A percentile compares a stretch with the other conserved stretches of the same genome.
These are phyloP conservation scores for Drosophila takahashii DNA, from an alignment of 1,140 invertebrate genomes.

Conservation along the genomic window DNA sequence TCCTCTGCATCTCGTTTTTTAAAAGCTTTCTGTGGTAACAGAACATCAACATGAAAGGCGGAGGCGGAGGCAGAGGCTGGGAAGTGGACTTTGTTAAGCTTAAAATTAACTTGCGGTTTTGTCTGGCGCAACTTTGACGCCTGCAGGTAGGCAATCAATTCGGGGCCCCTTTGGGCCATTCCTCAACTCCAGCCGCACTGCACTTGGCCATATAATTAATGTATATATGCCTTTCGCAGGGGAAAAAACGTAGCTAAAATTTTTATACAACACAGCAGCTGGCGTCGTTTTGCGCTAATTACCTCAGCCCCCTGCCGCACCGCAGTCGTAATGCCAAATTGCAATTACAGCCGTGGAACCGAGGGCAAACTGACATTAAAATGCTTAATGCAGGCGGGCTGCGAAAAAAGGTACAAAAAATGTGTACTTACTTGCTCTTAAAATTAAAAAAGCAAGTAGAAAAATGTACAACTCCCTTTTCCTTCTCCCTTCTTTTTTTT, in stretches of 20 bases:
- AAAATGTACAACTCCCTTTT: constrained; percentile 52
- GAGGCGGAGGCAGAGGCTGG: constrained; percentile 7
- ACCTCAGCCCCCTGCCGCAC: constrained; percentile 24
- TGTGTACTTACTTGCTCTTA: constrained; percentile 49
- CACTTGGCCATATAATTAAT: constrained; percentile 80
- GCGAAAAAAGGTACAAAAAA: constrained; percentile 30
- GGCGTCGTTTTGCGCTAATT: constrained; percentile 79
- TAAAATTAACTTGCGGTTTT: constrained; percentile 81
- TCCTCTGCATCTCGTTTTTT: constrained; percentile 52
- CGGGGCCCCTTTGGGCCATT: constrained; percentile 12
- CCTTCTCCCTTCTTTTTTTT: too few relatives aligned
- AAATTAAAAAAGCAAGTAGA: constrained; percentile 56
- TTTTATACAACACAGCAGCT: constrained; percentile 74
- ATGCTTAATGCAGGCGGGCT: constrained; percentile 77
- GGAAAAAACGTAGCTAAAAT: constrained; percentile 60
- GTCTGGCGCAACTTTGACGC: constrained; percentile 77
- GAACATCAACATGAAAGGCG: constrained; percentile 62
- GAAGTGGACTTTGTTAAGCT: constrained; percentile 71
- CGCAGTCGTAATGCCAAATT: constrained; percentile 77
- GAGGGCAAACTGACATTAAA: constrained; percentile 71
- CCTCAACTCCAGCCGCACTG: constrained; percentile 24
- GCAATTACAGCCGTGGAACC: constrained; percentile 71
- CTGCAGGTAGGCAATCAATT: constrained; percentile 81
- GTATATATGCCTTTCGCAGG: constrained; percentile 51
- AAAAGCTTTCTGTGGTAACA: constrained; percentile 74